phyloP scores from a whole-genome alignment of 2,797 vertebrate species.

The Phrynocephalus guinanensis region DNA sequence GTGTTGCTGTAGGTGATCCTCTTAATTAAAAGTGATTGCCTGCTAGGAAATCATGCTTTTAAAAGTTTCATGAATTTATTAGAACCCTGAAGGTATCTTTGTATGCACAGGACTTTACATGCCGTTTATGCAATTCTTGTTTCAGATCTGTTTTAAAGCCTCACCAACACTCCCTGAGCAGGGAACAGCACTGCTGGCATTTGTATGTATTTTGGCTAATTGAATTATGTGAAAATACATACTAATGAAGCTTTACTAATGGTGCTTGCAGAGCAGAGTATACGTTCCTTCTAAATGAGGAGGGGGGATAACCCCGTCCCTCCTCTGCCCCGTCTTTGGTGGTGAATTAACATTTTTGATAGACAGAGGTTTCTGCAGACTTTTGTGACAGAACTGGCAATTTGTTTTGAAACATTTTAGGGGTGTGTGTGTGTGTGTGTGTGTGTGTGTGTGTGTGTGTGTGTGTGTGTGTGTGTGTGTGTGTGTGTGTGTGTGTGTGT shows the following conservation, averaged over 20 bases:
- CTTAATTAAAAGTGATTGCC: conserved; percentile 90
- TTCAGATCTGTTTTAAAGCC: conserved; percentile 84
- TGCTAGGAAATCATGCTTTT: conserved; percentile 87
- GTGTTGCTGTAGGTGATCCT: conserved; percentile 89
- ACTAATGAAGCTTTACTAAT: conserved; percentile 80
- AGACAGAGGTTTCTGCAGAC: conserved; percentile 59
- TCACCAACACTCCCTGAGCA: conserved; percentile 78
- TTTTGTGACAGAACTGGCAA: conserved; percentile 56
- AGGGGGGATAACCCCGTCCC: conserved; percentile 44
- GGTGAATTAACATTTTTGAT: conserved; percentile 67
- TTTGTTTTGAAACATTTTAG: conserved; percentile 49
- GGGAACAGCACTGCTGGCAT: conserved; percentile 73
- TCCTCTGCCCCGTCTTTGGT: conserved; percentile 15
- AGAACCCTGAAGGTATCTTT: conserved; percentile 86
- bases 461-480: conserved; percentile 21
- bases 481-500: not conserved
- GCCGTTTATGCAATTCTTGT: conserved; percentile 85
- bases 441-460: not conserved
- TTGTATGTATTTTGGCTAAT: conserved; percentile 85
- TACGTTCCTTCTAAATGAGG: conserved; percentile 76
- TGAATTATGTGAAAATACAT: conserved; percentile 85
- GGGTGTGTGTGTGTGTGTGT: conserved; percentile 42
- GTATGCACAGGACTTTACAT: conserved; percentile 84
- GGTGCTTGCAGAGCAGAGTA: conserved; percentile 73
- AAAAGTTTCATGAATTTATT: conserved; percentile 88